These are phyloP conservation scores for Habrosyne pyritoides DNA, from an alignment of 2,888 invertebrate species.

Conservation along the genomic window DNA sequence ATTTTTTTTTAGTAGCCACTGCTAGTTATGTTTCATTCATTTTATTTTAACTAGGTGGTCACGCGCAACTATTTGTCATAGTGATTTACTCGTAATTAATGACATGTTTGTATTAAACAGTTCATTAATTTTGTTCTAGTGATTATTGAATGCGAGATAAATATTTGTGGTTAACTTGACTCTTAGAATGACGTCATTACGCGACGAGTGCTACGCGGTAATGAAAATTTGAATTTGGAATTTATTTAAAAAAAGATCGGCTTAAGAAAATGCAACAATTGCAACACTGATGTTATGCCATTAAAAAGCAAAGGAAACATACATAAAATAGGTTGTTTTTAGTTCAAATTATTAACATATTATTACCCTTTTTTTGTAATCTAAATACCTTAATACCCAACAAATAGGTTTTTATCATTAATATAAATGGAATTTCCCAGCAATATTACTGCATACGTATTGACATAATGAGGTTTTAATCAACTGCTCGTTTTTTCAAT, in stretches of 20 bases:
- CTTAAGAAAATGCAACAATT: too few relatives aligned
- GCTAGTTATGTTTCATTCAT: slow-evolving; percentile 22
- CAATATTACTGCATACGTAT: too few relatives aligned
- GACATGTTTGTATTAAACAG: slow-evolving; percentile 1
- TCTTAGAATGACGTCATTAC: not conserved
- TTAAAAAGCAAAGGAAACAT: too few relatives aligned
- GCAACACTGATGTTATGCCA: too few relatives aligned
- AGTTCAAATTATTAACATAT: too few relatives aligned
- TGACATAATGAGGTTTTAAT: slow-evolving; percentile 66
- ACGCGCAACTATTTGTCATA: slow-evolving; percentile 10
- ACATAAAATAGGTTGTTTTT: too few relatives aligned
- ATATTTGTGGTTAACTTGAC: not conserved
- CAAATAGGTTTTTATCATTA: too few relatives aligned
- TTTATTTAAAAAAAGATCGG: too few relatives aligned
- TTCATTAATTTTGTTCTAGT: not conserved
- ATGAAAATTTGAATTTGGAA: too few relatives aligned
- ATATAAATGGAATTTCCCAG: too few relatives aligned
- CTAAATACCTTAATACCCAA: too few relatives aligned
- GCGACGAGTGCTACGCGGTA: not conserved
- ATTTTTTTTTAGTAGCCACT: slow-evolving; percentile 26
- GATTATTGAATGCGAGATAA: not conserved
- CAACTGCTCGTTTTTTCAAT: slow-evolving; percentile 49
- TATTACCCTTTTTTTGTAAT: too few relatives aligned
- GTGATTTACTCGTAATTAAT: slow-evolving; percentile 14
- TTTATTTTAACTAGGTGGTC: slow-evolving; percentile 28